Evolutionary conservation across 2,888 invertebrate species (phyloP).

Genomic region (Ptilodon capucinus): DNA sequence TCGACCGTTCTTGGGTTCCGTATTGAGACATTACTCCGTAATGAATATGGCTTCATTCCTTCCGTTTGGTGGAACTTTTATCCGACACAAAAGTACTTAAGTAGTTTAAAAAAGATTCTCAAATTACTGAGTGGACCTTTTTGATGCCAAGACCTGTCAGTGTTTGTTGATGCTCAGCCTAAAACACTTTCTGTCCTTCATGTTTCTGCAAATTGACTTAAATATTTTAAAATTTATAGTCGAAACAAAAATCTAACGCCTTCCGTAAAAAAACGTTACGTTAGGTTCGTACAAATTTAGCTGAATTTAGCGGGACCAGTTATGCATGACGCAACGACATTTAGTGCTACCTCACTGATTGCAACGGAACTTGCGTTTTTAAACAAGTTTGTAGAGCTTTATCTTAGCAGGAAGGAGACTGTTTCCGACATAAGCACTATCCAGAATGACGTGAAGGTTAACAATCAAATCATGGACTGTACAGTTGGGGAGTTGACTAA

Average conservation of each 20-base stretch:
- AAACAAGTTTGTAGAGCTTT: conserved; percentile 37
- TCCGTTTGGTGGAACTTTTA: neutral
- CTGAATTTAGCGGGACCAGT: neutral
- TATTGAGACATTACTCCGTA: neutral
- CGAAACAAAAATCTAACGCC: too few relatives aligned
- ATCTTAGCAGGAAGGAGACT: conserved; percentile 39
- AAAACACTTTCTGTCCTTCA: too few relatives aligned
- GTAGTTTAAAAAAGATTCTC: too few relatives aligned
- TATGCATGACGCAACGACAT: conserved; percentile 38
- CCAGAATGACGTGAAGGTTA: conserved; percentile 18
- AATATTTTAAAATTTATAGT: too few relatives aligned
- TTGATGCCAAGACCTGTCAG: too few relatives aligned
- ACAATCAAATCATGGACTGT: neutral
- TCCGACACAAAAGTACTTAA: neutral
- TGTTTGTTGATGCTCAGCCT: too few relatives aligned
- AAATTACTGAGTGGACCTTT: too few relatives aligned
- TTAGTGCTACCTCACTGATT: conserved; percentile 37
- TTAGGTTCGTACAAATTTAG: neutral
- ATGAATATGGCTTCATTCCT: neutral
- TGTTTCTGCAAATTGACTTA: too few relatives aligned
- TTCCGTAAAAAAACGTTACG: too few relatives aligned
- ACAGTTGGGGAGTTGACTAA: neutral
- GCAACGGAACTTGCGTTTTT: conserved; percentile 40
- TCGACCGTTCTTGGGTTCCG: conserved; percentile 8
- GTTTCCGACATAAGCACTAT: conserved; percentile 20